Evolutionary conservation across 2,888 invertebrate species (phyloP).

Genomic region (Ennomos quercinarius): DNA sequence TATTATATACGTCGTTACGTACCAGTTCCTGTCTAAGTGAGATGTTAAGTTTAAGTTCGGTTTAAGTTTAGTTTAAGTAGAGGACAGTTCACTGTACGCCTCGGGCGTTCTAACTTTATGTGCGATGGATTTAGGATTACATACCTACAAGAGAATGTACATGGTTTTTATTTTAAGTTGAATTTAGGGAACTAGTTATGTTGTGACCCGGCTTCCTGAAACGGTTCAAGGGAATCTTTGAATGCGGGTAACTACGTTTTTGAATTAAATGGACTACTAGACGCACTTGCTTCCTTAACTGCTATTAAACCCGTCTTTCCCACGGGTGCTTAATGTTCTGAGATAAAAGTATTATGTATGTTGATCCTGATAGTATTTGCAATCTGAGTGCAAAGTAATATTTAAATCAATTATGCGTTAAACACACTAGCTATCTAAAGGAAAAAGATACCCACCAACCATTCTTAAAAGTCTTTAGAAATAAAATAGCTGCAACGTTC

Average conservation of each 20-base stretch:
- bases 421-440: too few species aligned
- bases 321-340: too few species aligned
- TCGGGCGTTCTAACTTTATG: slow-evolving; percentile 47
- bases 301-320: too few species aligned
- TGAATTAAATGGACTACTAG: neutral
- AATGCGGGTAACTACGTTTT: neutral
- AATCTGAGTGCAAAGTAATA: neutral
- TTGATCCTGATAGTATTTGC: neutral
- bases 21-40: slow-evolving; percentile 50
- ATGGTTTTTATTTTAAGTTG: slow-evolving; percentile 51
- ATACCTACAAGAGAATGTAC: slow-evolving; percentile 40
- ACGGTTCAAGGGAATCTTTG: neutral
- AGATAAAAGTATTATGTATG: too few species aligned
- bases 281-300: too few species aligned
- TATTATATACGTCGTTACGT: slow-evolving; percentile 56
- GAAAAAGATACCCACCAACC: too few species aligned
- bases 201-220: neutral
- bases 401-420: too few species aligned
- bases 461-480: too few species aligned
- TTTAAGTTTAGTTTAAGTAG: slow-evolving; percentile 53
- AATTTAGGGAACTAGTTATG: slow-evolving; percentile 3
- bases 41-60: slow-evolving; percentile 47
- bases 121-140: slow-evolving; percentile 42
- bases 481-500: neutral
- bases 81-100: slow-evolving; percentile 48